A percentile compares a stretch with the other conserved stretches of the same genome.
These are phyloP conservation scores for Neolamprologus sp. DNA, from an alignment of 2,113 vertebrate genomes.

Conservation along the genomic window DNA sequence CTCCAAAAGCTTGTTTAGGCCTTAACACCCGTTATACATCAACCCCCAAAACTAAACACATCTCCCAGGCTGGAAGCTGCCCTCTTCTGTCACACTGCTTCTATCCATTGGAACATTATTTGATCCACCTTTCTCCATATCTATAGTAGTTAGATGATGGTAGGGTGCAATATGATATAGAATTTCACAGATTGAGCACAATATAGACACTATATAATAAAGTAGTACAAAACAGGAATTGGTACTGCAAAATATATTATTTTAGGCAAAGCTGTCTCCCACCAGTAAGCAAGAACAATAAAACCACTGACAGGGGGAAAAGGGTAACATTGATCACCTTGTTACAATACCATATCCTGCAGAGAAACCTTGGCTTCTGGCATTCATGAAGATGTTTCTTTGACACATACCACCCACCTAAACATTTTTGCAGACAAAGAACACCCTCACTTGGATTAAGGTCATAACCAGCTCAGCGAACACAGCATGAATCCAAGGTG, in stretches of 20 bases:
- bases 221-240: neutral
- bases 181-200: neutral
- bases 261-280: neutral
- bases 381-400: neutral
- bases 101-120: constrained; percentile 24
- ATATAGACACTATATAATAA: neutral
- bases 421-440: neutral
- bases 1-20: constrained; percentile 60
- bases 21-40: constrained; percentile 20
- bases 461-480: neutral
- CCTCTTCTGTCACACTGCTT: neutral
- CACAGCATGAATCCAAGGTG: neutral
- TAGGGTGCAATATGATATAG: neutral
- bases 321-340: neutral
- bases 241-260: neutral
- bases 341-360: neutral
- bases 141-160: neutral
- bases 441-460: neutral
- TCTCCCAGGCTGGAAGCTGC: neutral
- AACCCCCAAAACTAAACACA: constrained; percentile 15
- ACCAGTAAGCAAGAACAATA: neutral
- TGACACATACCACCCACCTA: neutral
- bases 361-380: neutral
- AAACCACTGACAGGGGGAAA: neutral
- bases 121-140: neutral